Conservation (phyloP, 2,113 vertebrate genomes). For the Antechinus flavipes region DNA sequence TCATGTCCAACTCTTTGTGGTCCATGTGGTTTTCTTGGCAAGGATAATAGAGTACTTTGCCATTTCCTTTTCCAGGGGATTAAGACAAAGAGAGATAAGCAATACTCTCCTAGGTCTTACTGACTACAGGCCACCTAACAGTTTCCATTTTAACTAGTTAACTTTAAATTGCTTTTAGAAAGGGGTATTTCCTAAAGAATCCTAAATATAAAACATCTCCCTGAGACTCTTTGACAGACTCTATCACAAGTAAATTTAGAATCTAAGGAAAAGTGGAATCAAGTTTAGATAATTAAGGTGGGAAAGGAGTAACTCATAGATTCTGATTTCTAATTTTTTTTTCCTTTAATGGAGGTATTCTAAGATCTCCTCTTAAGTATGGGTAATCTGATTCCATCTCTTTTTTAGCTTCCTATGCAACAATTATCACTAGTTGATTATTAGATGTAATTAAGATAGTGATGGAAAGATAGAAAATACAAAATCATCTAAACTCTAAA, state of each 20-base stretch:
- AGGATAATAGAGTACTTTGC: no score
- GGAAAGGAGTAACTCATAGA: not conserved
- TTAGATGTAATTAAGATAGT: not conserved
- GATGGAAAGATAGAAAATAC: not conserved
- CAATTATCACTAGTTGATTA: not conserved
- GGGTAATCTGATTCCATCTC: not conserved
- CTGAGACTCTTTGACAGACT: not conserved
- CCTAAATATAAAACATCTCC: not conserved
- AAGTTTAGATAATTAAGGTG: not conserved
- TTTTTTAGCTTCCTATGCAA: not conserved
- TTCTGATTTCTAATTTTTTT: not conserved
- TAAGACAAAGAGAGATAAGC: no score
- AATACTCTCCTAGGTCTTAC: not conserved
- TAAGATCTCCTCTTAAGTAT: not conserved
- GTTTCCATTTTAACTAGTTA: not conserved
- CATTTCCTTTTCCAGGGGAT: no score
- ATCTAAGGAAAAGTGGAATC: not conserved
- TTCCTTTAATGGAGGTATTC: not conserved
- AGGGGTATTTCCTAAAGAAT: no score
- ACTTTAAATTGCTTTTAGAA: not conserved
- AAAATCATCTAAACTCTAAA: not conserved
- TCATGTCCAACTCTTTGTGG: no score
- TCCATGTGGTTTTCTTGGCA: no score
- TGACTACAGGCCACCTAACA: not conserved
- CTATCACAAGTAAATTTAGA: not conserved